phyloP scores from a whole-genome alignment of 2,797 vertebrate genomes.

The Pseudochirops cupreus region DNA sequence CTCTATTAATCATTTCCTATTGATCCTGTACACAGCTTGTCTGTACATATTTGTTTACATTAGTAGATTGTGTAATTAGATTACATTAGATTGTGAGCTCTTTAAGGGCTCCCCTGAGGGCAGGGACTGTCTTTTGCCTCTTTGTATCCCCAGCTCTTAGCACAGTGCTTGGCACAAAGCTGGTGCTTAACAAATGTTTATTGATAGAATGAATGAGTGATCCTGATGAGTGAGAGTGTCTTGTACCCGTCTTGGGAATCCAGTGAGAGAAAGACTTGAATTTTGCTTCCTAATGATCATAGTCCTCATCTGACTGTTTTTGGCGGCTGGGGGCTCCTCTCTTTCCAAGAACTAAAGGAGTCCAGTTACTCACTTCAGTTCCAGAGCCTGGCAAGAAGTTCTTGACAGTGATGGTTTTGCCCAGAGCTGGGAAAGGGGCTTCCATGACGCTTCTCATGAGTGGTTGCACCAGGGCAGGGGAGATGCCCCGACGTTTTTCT shows the following conservation, averaged over 20 bases:
- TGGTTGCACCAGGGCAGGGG: slow-evolving; percentile 97
- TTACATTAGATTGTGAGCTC: neutral
- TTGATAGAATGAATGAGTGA: neutral
- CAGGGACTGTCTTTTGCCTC: neutral
- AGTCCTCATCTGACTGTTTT: neutral
- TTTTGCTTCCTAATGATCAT: neutral
- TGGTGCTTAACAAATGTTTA: neutral
- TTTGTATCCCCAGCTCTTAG: neutral
- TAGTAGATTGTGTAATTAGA: too few relatives aligned
- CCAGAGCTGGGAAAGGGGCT: slow-evolving; percentile 97
- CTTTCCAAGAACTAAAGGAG: neutral
- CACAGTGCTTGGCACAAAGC: neutral
- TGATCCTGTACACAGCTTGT: neutral
- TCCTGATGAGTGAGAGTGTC: neutral
- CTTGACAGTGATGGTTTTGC: slow-evolving; percentile 95
- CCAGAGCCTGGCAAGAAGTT: slow-evolving; percentile 98
- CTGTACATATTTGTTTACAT: neutral
- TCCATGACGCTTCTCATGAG: slow-evolving; percentile 99
- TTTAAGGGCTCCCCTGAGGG: too few relatives aligned
- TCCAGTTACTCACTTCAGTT: slow-evolving; percentile 91
- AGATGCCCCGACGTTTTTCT: slow-evolving; percentile 96
- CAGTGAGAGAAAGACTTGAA: neutral
- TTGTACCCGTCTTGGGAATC: too few relatives aligned
- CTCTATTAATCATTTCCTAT: neutral
- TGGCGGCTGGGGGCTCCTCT: neutral